phyloP scores from a whole-genome alignment of 2,113 vertebrate species.

The Vireo altiloquus region DNA sequence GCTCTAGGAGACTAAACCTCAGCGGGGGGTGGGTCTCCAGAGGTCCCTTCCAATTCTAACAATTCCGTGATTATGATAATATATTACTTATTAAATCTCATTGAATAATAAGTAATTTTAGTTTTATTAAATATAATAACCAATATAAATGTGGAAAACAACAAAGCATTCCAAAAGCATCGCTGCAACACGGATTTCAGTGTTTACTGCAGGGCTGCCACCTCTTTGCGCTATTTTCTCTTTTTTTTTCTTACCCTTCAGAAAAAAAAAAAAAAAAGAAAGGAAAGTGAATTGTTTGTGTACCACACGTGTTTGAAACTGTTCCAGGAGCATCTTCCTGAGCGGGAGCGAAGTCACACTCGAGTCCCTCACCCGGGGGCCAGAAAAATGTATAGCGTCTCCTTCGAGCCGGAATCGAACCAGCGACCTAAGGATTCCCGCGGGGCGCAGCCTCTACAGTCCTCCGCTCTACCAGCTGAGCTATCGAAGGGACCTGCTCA shows the following conservation, averaged over 20 bases:
- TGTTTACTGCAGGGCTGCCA: background rate
- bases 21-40: background rate
- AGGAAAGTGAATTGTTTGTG: background rate
- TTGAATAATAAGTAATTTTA: background rate
- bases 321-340: background rate
- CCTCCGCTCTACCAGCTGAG: slow-evolving; percentile 96
- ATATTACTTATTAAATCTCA: background rate
- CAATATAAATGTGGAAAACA: background rate
- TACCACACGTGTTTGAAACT: fast-evolving
- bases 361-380: fast-evolving
- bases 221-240: too few species aligned
- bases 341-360: fast-evolving
- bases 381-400: fast-evolving
- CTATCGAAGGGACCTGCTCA: slow-evolving; percentile 69
- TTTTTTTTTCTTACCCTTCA: too few species aligned
- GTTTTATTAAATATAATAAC: background rate
- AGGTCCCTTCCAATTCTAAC: background rate
- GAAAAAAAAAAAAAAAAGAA: background rate
- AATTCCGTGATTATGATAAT: background rate
- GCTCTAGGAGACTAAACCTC: background rate
- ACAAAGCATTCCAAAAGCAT: background rate
- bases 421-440: slow-evolving; percentile 92
- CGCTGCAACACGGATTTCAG: fast-evolving
- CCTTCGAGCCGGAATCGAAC: slow-evolving; percentile 56
- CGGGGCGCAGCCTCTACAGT: slow-evolving; percentile 63